A percentile compares a stretch with the other conserved stretches of the same genome.
Evolutionary conservation across 2,888 invertebrate species (phyloP).

Genomic region (Melanostoma mellinum): DNA sequence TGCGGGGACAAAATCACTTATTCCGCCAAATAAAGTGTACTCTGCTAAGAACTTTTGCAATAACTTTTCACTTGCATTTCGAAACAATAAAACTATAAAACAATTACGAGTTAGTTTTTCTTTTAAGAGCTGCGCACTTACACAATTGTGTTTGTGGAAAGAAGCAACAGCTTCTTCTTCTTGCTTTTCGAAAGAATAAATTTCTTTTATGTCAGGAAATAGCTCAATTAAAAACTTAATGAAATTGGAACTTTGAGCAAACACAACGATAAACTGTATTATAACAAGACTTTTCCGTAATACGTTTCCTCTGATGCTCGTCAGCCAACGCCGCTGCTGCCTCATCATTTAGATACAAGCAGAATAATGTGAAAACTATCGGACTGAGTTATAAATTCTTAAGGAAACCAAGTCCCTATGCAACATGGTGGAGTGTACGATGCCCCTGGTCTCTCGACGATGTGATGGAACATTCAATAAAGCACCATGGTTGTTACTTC

Average conservation of each 20-base stretch:
- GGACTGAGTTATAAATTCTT: constrained; percentile 42
- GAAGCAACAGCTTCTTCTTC: constrained; percentile 45
- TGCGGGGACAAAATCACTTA: constrained; percentile 44
- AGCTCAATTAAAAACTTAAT: constrained; percentile 70
- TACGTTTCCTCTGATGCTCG: constrained; percentile 10
- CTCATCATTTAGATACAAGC: neutral
- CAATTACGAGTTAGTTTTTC: constrained; percentile 65
- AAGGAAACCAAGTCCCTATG: constrained; percentile 15
- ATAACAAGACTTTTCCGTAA: constrained; percentile 39
- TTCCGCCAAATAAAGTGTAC: constrained; percentile 15
- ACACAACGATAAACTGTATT: constrained; percentile 48
- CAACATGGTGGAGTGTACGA: neutral
- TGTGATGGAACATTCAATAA: constrained; percentile 47
- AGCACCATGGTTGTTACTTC: constrained; percentile 29
- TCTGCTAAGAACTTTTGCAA: constrained; percentile 58
- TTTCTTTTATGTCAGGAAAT: constrained; percentile 65
- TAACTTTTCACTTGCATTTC: constrained; percentile 59
- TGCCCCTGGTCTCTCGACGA: neutral
- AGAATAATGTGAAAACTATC: constrained; percentile 45
- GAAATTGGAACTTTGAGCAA: constrained; percentile 61
- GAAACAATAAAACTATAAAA: constrained; percentile 68
- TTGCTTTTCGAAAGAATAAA: constrained; percentile 19
- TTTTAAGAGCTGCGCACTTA: constrained; percentile 23
- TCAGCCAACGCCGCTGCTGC: neutral
- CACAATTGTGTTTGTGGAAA: neutral